These are phyloP conservation scores for Chaenogobius annularis DNA, from an alignment of 2,113 vertebrate species.

Conservation along the genomic window DNA sequence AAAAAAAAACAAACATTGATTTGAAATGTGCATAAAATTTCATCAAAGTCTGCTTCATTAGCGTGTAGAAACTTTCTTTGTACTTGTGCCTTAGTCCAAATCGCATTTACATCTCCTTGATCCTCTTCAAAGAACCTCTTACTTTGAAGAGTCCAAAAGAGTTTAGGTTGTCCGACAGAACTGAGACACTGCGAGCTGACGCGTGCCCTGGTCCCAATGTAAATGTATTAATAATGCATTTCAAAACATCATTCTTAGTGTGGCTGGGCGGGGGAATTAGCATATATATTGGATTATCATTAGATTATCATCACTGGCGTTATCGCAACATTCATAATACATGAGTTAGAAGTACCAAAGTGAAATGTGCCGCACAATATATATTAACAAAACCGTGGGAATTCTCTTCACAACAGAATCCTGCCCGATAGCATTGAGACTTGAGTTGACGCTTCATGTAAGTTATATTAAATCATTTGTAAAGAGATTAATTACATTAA, in stretches of 20 bases:
- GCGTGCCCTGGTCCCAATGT: slow-evolving; percentile 38
- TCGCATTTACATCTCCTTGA: slow-evolving; percentile 47
- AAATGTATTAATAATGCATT: slow-evolving; percentile 65
- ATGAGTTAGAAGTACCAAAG: slow-evolving; percentile 32
- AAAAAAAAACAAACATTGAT: neutral
- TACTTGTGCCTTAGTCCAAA: slow-evolving; percentile 36
- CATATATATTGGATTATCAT: slow-evolving; percentile 62
- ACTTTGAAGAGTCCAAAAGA: slow-evolving; percentile 47
- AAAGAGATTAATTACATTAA: slow-evolving; percentile 4
- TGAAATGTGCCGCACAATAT: slow-evolving; percentile 25
- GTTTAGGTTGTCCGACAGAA: slow-evolving; percentile 38
- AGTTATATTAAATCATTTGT: neutral
- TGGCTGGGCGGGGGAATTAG: slow-evolving; percentile 47
- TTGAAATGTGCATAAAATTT: neutral
- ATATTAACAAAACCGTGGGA: slow-evolving; percentile 11
- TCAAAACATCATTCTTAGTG: slow-evolving; percentile 47
- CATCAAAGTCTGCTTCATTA: slow-evolving; percentile 6
- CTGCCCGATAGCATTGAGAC: neutral
- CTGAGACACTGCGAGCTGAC: slow-evolving; percentile 43
- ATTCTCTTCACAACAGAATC: neutral
- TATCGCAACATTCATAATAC: slow-evolving; percentile 34
- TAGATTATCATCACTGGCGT: slow-evolving; percentile 40
- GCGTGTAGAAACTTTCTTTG: slow-evolving; percentile 44
- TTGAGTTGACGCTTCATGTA: neutral
- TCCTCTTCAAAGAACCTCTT: slow-evolving; percentile 45